Base-by-base conservation (phyloP, 2,888 invertebrate genomes). In the Dorcus parallelipipedus region DNA sequence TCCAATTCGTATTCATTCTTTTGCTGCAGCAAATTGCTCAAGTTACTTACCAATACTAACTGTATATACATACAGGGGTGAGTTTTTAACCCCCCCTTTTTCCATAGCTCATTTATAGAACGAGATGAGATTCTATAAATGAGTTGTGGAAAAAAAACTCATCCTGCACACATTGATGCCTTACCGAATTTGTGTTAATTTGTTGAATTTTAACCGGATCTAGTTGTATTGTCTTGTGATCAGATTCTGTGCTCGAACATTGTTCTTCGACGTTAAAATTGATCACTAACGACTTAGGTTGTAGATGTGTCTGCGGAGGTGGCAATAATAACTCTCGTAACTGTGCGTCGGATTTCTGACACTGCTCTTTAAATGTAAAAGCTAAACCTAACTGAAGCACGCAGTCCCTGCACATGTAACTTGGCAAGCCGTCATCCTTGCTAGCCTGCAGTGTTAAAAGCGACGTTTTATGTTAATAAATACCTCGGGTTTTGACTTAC, bases 361-460 rank as follows among this genome's bases (percentile, higher is more conserved):
- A 74, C 57, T 72, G 73, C 50, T 71, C 69, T 67, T 71, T 73
- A 56, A 77, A 77, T 47, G 66, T 64, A n/a, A 69, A 49, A 7
- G 75, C 70, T n/a, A 69, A 55, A 40, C 70, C 70, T 49, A 76
- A 59, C 50, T 69, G 70, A 54, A 67, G 64, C 33, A 66, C 63
- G 56, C 77, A 77, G 33, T 70, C 64, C 38, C 66, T 66, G 49
- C 77, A 77, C 20, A 77, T 72, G 55, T 64, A 67, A 26, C 52
- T 63, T n/a, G 77, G 77, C 10, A 75, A 65, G 47, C 72, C 73
- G 63, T 76, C 73, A 52, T 71, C 65, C 62, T 61, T 50, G 14
- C 58, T 56, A 1, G 72, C 68, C 76, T 76, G 58, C 39, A 52
- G 54, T 54, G 52, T 14, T 48, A 62, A 45, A 52, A 58, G 56